Evolutionary conservation across 2,888 invertebrate genomes (phyloP).

Genomic region (Mystacides longicornis): DNA sequence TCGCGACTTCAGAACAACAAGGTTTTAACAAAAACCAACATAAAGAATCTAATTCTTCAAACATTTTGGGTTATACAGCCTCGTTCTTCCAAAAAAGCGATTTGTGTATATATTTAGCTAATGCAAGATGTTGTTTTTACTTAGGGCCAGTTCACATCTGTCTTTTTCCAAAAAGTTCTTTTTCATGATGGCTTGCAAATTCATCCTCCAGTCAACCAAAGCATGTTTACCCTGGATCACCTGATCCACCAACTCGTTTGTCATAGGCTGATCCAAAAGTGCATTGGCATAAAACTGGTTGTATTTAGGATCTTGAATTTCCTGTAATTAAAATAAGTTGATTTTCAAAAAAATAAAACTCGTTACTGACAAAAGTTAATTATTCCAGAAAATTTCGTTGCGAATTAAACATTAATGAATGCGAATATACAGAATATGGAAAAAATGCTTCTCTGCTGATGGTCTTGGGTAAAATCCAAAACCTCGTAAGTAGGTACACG

Average conservation of each 20-base stretch:
- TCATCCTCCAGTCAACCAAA: conserved; percentile 75
- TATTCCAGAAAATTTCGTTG: no score
- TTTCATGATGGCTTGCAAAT: conserved; percentile 65
- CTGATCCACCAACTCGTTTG: conserved; percentile 47
- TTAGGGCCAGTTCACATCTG: conserved; percentile 67
- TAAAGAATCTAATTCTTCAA: background rate
- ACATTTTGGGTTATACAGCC: background rate
- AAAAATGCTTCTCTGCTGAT: no score
- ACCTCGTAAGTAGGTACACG: no score
- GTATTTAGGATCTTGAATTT: conserved; percentile 54
- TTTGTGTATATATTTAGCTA: no score
- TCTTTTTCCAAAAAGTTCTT: conserved; percentile 58
- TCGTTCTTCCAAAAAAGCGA: background rate
- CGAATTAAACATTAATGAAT: no score
- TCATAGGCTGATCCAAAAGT: conserved; percentile 38
- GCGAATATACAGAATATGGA: no score
- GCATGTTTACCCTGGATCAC: conserved; percentile 64
- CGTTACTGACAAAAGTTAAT: no score
- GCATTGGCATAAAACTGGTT: conserved; percentile 51
- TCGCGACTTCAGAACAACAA: no score
- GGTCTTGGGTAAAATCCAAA: no score
- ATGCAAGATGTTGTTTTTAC: no score
- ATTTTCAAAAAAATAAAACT: no score
- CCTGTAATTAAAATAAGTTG: no score
- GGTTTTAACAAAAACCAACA: background rate